Evolutionary conservation across 2,797 vertebrate species (phyloP).

Genomic region (Scarus forsteni): DNA sequence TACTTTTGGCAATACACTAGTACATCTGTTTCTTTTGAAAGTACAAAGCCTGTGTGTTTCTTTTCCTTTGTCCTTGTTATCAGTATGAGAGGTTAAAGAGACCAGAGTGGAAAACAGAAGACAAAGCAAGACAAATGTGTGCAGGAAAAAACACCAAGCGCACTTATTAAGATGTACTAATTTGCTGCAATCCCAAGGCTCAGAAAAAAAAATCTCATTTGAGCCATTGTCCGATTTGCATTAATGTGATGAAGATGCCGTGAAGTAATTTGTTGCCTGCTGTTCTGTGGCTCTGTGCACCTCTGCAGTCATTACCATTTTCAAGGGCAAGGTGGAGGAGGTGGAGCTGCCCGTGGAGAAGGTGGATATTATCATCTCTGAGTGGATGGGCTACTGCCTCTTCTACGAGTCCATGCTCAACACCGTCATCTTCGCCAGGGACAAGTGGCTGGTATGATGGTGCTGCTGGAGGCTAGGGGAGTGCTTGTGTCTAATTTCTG

Average conservation of each 20-base stretch:
- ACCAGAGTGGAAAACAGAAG: conserved; percentile 7
- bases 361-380: conserved; percentile 97
- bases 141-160: conserved; percentile 1
- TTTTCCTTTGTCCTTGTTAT: neutral
- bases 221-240: conserved; percentile 25
- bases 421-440: conserved; percentile 96
- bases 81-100: neutral
- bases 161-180: conserved; percentile 38
- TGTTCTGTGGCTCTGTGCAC: conserved; percentile 58
- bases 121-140: conserved; percentile 6
- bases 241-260: conserved; percentile 28
- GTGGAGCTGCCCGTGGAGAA: conserved; percentile 95
- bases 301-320: conserved; percentile 94
- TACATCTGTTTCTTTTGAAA: neutral
- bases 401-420: conserved; percentile 99
- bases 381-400: conserved; percentile 99
- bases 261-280: conserved; percentile 47
- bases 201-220: conserved; percentile 17
- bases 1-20: too few relatives aligned
- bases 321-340: conserved; percentile 98
- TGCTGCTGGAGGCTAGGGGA: conserved; percentile 7
- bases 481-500: neutral
- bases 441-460: conserved; percentile 95
- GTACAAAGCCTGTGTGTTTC: neutral
- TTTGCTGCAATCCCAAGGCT: conserved; percentile 29